These are phyloP conservation scores for Ibidorhyncha struthersii DNA, from an alignment of 2,113 vertebrate genomes.

Conservation along the genomic window DNA sequence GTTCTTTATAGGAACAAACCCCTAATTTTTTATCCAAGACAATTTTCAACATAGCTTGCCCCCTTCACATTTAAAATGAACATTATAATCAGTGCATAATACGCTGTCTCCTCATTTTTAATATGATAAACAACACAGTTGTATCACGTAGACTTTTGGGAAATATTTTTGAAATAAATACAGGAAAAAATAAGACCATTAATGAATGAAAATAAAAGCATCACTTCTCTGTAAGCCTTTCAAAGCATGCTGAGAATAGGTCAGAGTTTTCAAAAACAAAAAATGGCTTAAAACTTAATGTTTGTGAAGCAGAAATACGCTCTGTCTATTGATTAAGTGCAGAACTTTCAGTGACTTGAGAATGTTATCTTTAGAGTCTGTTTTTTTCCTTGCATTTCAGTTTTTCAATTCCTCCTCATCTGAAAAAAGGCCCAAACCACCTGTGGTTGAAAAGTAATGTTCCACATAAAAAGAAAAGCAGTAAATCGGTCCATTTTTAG, in stretches of 20 bases:
- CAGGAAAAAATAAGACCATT: not conserved
- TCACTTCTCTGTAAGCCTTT: not conserved
- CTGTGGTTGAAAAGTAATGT: not conserved
- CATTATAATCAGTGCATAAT: not conserved
- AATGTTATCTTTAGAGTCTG: not conserved
- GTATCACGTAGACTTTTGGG: not conserved
- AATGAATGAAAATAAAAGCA: not conserved
- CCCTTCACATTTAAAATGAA: not conserved
- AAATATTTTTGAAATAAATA: not conserved
- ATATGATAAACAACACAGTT: not conserved
- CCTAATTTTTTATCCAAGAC: not conserved
- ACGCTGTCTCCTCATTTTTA: not conserved
- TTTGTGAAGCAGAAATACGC: not conserved
- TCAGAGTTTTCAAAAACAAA: not conserved
- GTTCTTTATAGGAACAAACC: not conserved
- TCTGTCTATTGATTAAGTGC: not conserved
- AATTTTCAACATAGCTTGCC: not conserved
- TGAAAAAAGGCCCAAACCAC: not conserved
- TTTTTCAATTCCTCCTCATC: not conserved
- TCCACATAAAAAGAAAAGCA: not conserved
- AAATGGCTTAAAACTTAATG: not conserved
- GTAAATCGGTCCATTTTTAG: not conserved
- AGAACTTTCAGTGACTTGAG: not conserved
- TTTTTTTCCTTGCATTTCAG: not conserved
- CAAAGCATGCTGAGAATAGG: not conserved